Conservation (phyloP, 2,888 invertebrate genomes). For the Ennomos fuscantarius region DNA sequence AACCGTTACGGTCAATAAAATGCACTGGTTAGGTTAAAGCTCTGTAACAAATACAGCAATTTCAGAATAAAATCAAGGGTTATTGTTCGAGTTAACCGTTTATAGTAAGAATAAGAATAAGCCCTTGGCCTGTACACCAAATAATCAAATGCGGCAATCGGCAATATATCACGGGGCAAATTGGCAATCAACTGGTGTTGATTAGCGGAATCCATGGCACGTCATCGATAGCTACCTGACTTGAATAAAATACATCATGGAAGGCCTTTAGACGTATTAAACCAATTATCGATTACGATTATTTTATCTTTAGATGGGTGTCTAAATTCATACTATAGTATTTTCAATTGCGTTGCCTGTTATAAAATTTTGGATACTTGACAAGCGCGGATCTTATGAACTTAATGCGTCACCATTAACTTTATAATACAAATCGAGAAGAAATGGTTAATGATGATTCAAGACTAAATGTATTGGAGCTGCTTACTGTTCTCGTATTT, state of each 20-base stretch:
- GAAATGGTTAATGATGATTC: too few species aligned
- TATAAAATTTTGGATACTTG: too few species aligned
- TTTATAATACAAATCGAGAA: too few species aligned
- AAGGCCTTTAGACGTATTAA: not conserved
- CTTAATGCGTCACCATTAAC: too few species aligned
- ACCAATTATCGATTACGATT: too few species aligned
- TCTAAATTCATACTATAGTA: too few species aligned
- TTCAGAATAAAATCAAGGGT: not conserved
- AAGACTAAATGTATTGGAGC: not conserved
- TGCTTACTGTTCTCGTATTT: conserved; percentile 9
- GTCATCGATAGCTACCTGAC: conserved; percentile 9
- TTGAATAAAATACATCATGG: conserved; percentile 25
- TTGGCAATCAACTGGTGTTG: conserved; percentile 73
- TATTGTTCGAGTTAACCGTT: too few species aligned
- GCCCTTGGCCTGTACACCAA: conserved; percentile 25
- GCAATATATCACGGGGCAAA: conserved; percentile 68
- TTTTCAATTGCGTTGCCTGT: too few species aligned
- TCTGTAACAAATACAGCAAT: not conserved
- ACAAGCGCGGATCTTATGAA: too few species aligned
- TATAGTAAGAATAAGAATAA: conserved; percentile 4
- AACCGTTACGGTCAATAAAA: not conserved
- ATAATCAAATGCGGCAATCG: conserved; percentile 60
- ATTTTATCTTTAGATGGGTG: too few species aligned
- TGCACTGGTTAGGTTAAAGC: not conserved
- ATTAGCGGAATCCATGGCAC: conserved; percentile 56